A percentile compares a stretch with the other conserved stretches of the same genome.
Evolutionary conservation across 2,888 invertebrate species (phyloP).

Genomic region (Nowickia ferox): DNA sequence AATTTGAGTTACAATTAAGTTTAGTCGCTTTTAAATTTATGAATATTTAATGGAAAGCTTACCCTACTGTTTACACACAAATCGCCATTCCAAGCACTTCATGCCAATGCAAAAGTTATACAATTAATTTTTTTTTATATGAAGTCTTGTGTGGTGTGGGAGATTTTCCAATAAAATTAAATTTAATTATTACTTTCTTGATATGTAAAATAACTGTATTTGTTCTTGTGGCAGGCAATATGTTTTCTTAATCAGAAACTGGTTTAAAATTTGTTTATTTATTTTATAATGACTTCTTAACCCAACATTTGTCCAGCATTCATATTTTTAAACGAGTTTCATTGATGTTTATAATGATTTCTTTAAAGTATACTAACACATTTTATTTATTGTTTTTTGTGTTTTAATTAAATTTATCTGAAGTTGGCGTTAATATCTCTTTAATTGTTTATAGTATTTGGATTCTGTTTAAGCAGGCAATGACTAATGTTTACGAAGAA

Average conservation of each 20-base stretch:
- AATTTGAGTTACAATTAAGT: no score
- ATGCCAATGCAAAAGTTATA: neutral
- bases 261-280: slow-evolving; percentile 24
- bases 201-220: neutral
- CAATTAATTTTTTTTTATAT: neutral
- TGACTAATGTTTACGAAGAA: neutral
- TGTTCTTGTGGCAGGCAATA: slow-evolving; percentile 33
- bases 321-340: slow-evolving; percentile 12
- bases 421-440: neutral
- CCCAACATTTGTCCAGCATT: slow-evolving; percentile 2
- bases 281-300: neutral
- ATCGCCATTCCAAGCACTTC: no score
- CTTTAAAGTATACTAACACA: neutral
- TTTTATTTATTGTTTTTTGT: neutral
- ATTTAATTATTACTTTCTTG: neutral
- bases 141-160: slow-evolving; percentile 14
- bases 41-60: no score
- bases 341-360: slow-evolving; percentile 19
- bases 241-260: slow-evolving; percentile 24
- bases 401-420: slow-evolving; percentile 6
- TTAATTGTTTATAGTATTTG: neutral
- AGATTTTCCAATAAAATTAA: slow-evolving; percentile 3
- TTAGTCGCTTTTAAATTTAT: no score
- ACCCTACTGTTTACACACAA: no score
- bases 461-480: neutral